Base-by-base conservation (phyloP, 2,888 invertebrate genomes). In the Callimorpha dominula region DNA sequence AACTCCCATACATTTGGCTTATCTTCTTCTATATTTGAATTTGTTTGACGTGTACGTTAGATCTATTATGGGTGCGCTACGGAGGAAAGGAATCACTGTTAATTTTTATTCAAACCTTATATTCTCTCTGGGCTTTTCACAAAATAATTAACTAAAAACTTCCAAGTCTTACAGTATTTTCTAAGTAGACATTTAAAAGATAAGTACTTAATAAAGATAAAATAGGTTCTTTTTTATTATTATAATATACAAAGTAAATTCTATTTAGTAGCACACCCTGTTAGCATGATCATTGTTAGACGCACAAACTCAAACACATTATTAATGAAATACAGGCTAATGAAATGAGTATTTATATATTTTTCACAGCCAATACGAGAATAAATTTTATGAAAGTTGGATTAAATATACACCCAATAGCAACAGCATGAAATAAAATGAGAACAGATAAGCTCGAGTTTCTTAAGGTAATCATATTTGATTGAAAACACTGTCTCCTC, bases 11-110 rank as follows among this genome's bases (percentile, higher is more conserved):
- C 78, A 75, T 74, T 78, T 78, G 78, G 76, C 75, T 80, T 89
- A 90, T 92, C 95, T 93, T 92, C 93, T 93, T 90, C 93, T 91
- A 91, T 92, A 94, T 91, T 94, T 95, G 93, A 90, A 94, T 94
- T 91, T 95, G 91, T 93, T 95, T 91, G 91, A 85, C 81, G 91
- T 85, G 89, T 92, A 92, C 82, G 89, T 89, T 84, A 93, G 87
- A 90, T 93, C 94, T 93, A 95, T 90, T 84, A 91, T 91, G 92
- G 95, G 94, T 91, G 95, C 95, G 93, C 95, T 95, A 95, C 88
- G 93, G 90, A 94, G 88, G 86, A 93, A 94, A 93, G 46, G 42
- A 83, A 80, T 74, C 72, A 76, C 50, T 69, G 72, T 80, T 81
- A 81, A 77, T 81, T 78, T 76, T 71, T 72, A 68, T 72, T 78